These are phyloP conservation scores for Allolobophora icterica DNA, from an alignment of 2,888 invertebrate genomes.

Conservation along the genomic window DNA sequence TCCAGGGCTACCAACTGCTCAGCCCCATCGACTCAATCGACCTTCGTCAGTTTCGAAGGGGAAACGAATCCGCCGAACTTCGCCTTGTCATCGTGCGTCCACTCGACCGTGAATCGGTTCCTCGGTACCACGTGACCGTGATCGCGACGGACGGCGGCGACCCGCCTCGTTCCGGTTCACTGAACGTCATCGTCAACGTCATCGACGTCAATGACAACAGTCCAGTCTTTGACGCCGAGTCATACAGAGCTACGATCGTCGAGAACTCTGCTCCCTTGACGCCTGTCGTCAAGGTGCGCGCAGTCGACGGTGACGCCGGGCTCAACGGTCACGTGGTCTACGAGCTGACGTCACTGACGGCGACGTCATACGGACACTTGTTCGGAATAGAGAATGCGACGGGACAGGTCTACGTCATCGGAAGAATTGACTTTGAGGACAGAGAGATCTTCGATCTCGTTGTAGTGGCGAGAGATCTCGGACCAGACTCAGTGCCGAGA, in stretches of 20 bases:
- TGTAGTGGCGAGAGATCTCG: constrained; percentile 46
- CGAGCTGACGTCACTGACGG: constrained; percentile 44
- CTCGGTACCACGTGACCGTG: constrained; percentile 44
- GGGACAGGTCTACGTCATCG: constrained; percentile 47
- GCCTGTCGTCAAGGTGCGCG: constrained; percentile 45
- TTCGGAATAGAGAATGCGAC: constrained; percentile 44
- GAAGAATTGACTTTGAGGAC: constrained; percentile 46
- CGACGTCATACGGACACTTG: constrained; percentile 41
- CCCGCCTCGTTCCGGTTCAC: constrained; percentile 40
- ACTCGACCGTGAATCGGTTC: constrained; percentile 47
- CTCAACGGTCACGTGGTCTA: constrained; percentile 48
- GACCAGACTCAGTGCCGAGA: constrained; percentile 46
- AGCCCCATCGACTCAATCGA: constrained; percentile 35
- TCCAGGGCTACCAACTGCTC: constrained; percentile 36
- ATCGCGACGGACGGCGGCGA: constrained; percentile 45
- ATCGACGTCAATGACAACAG: constrained; percentile 41
- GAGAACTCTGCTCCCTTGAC: constrained; percentile 45
- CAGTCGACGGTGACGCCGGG: constrained; percentile 48
- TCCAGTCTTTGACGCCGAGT: constrained; percentile 39
- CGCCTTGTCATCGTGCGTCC: constrained; percentile 42
- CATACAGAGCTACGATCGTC: constrained; percentile 42
- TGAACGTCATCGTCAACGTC: constrained; percentile 40
- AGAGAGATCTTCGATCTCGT: constrained; percentile 43
- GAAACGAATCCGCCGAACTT: constrained; percentile 43
- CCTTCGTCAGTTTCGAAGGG: constrained; percentile 38